Evolutionary conservation across 2,797 vertebrate genomes (phyloP).

Genomic region (Streptopelia turtur): DNA sequence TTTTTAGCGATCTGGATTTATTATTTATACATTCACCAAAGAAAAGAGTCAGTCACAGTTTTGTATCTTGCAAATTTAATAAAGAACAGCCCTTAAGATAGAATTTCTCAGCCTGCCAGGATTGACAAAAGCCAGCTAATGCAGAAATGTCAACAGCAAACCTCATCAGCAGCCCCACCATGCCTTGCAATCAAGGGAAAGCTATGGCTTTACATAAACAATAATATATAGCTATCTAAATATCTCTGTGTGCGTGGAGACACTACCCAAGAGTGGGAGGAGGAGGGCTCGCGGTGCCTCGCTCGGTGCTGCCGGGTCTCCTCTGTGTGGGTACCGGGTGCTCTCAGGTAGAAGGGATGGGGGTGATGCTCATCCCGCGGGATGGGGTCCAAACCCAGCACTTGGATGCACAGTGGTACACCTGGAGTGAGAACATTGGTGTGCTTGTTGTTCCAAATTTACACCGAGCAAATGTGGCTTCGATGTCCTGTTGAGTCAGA

Average conservation of each 20-base stretch:
- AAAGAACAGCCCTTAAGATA: slow-evolving; percentile 83
- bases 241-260: neutral
- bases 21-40: slow-evolving; percentile 78
- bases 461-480: neutral
- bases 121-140: slow-evolving; percentile 81
- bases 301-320: neutral
- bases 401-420: neutral
- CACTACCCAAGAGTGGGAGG: neutral
- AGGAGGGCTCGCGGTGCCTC: neutral
- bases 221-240: slow-evolving; percentile 51
- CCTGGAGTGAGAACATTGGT: rapidly evolving
- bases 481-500: rapidly evolving
- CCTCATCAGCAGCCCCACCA: slow-evolving; percentile 73
- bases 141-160: slow-evolving; percentile 81
- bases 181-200: slow-evolving; percentile 71
- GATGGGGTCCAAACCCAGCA: rapidly evolving
- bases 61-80: slow-evolving; percentile 85
- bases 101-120: slow-evolving; percentile 81
- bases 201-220: slow-evolving; percentile 71
- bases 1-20: slow-evolving; percentile 71
- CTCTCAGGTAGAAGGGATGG: rapidly evolving
- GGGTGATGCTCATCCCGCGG: neutral
- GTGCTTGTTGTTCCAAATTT: neutral
- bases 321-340: neutral
- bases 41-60: slow-evolving; percentile 82